Percentiles rank a stretch among this genome's conserved stretches.
Evolutionary conservation across 2,113 vertebrate species (phyloP).

Genomic region (Progne subis): DNA sequence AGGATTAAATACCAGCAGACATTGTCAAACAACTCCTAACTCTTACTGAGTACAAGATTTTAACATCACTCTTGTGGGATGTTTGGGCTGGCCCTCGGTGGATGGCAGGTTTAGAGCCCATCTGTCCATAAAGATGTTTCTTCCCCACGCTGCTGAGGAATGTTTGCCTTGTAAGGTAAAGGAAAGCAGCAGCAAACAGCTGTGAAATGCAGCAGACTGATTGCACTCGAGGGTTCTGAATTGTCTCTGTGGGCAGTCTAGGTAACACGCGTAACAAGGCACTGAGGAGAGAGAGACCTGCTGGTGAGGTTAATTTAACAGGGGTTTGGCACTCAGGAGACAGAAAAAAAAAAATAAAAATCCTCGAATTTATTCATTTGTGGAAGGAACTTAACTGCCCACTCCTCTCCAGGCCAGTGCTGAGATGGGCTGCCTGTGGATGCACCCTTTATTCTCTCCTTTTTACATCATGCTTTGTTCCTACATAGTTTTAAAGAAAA

Average conservation of each 20-base stretch:
- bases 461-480: neutral
- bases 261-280: neutral
- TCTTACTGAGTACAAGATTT: neutral
- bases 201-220: neutral
- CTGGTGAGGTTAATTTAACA: neutral
- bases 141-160: neutral
- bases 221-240: neutral
- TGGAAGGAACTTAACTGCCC: neutral
- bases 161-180: conserved; percentile 33
- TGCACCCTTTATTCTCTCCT: neutral
- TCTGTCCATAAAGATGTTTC: neutral
- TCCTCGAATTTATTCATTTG: neutral
- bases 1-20: neutral
- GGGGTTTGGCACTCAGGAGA: neutral
- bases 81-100: neutral
- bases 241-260: neutral
- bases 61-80: neutral
- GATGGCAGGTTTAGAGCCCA: conserved; percentile 11
- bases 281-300: neutral
- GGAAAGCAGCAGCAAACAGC: neutral
- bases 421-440: neutral
- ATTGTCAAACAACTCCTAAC: neutral
- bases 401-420: neutral
- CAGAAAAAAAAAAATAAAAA: neutral
- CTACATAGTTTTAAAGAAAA: neutral